Percentiles rank a stretch among this genome's conserved stretches.
Evolutionary conservation across 2,113 vertebrate genomes (phyloP).

Genomic region (Petaurus breviceps): DNA sequence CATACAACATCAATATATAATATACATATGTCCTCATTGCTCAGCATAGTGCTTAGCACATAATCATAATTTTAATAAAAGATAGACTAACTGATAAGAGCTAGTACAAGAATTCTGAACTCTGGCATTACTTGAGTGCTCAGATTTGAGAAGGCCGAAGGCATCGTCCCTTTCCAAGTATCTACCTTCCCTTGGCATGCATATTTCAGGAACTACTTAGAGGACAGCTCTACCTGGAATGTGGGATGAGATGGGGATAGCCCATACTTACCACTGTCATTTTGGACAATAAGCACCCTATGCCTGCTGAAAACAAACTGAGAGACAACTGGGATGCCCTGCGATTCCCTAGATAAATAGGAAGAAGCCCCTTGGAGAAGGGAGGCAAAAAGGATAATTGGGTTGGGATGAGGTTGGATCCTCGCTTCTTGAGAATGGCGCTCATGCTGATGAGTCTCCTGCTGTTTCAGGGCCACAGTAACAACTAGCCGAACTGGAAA

Average conservation of each 20-base stretch:
- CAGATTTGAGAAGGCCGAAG: neutral
- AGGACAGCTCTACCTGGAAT: neutral
- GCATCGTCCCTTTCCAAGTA: neutral
- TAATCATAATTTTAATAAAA: neutral
- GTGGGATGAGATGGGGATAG: neutral
- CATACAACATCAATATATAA: too few species aligned
- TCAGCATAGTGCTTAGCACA: too few species aligned
- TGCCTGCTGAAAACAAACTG: neutral
- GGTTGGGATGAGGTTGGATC: neutral
- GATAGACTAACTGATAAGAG: neutral
- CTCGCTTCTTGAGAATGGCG: neutral
- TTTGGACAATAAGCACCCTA: neutral
- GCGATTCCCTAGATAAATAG: neutral
- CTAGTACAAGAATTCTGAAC: neutral
- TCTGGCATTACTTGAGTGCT: neutral
- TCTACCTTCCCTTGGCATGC: neutral
- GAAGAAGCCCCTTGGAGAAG: neutral
- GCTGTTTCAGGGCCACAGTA: neutral
- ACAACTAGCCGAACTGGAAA: neutral
- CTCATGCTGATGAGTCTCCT: neutral
- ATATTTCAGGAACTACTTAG: neutral
- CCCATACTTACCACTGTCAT: neutral
- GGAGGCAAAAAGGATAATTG: neutral
- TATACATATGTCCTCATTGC: too few species aligned
- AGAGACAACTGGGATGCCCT: neutral